Conservation (phyloP, 1,140 invertebrate species). For the Chelonus insularis region DNA sequence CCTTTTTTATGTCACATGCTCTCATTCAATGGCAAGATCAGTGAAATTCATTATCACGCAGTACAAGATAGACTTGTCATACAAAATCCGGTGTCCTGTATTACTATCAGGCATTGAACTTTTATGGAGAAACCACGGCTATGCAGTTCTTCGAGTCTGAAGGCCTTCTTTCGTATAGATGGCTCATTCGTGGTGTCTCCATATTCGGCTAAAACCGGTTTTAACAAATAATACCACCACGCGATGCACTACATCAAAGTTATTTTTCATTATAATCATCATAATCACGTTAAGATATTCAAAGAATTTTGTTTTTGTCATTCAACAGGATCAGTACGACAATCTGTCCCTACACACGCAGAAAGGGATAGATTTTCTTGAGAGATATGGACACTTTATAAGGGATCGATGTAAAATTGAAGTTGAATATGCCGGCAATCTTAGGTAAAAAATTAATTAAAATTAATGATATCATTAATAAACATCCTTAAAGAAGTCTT, state of each 20-base stretch:
- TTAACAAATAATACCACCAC: constrained; percentile 18
- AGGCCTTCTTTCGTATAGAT: background rate
- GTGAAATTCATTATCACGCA: too few species aligned
- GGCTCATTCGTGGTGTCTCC: constrained; percentile 24
- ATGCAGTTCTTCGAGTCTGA: constrained; percentile 15
- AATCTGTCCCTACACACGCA: constrained; percentile 92
- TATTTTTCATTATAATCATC: background rate
- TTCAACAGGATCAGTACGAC: constrained; percentile 99
- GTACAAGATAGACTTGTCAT: too few species aligned
- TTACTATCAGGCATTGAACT: constrained; percentile 31
- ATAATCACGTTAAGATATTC: constrained; percentile 1
- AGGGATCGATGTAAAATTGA: constrained; percentile 93
- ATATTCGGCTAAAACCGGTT: constrained; percentile 37
- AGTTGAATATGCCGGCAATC: constrained; percentile 92
- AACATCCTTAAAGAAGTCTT: too few species aligned
- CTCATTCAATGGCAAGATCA: too few species aligned
- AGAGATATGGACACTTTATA: constrained; percentile 92
- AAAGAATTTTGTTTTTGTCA: constrained; percentile 46
- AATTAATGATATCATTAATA: too few species aligned
- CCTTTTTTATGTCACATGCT: too few species aligned
- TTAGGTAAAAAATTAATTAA: constrained; percentile 83
- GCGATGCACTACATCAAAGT: background rate
- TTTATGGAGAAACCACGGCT: constrained; percentile 24
- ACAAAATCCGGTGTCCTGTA: too few species aligned
- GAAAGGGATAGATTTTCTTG: constrained; percentile 97